Conservation (phyloP, 2,888 invertebrate genomes). For the Osmoderma eremita region DNA sequence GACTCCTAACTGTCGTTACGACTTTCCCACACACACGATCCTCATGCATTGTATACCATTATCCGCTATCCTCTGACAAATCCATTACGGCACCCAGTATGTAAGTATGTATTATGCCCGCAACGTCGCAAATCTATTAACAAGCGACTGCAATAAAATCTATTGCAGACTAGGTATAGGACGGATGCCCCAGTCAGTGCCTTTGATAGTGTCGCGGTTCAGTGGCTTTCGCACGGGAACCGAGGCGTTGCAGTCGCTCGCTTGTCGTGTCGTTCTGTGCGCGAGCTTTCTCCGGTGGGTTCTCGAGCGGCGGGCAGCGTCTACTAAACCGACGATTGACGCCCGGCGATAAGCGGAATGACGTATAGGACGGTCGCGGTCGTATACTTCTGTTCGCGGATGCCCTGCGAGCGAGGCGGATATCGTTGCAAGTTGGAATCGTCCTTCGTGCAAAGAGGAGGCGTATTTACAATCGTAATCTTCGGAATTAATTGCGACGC, state of each 20-base stretch:
- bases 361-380: constrained; percentile 52
- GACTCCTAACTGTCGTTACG: neutral
- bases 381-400: constrained; percentile 52
- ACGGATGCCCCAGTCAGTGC: neutral
- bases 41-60: no score
- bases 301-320: neutral
- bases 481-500: constrained; percentile 34
- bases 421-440: constrained; percentile 12
- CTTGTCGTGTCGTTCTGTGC: constrained; percentile 37
- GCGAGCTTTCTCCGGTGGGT: constrained; percentile 28
- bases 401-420: constrained; percentile 41
- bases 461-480: constrained; percentile 35
- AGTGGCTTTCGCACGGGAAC: constrained; percentile 53
- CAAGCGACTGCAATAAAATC: constrained; percentile 3
- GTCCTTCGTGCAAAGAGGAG: constrained; percentile 6
- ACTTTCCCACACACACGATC: constrained; percentile 13
- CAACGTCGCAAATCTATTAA: constrained; percentile 12
- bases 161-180: neutral
- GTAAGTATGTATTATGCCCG: neutral
- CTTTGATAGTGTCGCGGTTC: constrained; percentile 53
- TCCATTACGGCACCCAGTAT: constrained; percentile 24
- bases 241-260: constrained; percentile 46
- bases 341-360: constrained; percentile 48
- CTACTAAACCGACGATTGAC: constrained; percentile 51
- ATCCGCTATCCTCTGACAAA: constrained; percentile 21